Evolutionary conservation across 2,888 invertebrate genomes (phyloP).

Genomic region (Tribolium freemani): DNA sequence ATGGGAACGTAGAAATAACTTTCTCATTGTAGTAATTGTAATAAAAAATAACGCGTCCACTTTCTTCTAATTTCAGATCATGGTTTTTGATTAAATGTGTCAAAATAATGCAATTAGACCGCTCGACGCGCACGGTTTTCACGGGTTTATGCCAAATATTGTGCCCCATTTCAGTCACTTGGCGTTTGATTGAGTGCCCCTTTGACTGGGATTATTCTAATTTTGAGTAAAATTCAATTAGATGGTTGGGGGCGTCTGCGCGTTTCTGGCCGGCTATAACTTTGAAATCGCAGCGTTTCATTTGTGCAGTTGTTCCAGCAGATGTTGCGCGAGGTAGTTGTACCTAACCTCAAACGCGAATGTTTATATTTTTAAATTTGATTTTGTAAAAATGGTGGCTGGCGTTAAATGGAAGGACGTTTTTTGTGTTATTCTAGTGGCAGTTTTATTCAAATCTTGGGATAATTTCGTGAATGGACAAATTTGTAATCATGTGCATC

Average conservation of each 20-base stretch:
- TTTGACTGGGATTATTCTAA: background rate
- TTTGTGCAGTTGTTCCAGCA: conserved; percentile 4
- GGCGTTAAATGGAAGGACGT: conserved; percentile 57
- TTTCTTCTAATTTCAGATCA: background rate
- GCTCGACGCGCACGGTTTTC: background rate
- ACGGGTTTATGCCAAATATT: background rate
- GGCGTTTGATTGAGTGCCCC: background rate
- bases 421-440: conserved; percentile 49
- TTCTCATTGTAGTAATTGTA: conserved; percentile 1
- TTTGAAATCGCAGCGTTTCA: background rate
- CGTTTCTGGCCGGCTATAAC: background rate
- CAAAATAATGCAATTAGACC: background rate
- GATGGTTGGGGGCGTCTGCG: conserved; percentile 6
- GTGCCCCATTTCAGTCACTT: background rate
- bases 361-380: conserved; percentile 46
- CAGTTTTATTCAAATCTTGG: conserved; percentile 46
- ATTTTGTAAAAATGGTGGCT: conserved; percentile 57
- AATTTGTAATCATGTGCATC: conserved; percentile 59
- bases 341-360: conserved; percentile 43
- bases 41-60: background rate
- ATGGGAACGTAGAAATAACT: conserved; percentile 7
- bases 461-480: conserved; percentile 46
- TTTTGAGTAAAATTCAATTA: background rate
- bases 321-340: background rate
- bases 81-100: conserved; percentile 1